phyloP scores from a whole-genome alignment of 2,888 invertebrate genomes.

The Phoronis australis region DNA sequence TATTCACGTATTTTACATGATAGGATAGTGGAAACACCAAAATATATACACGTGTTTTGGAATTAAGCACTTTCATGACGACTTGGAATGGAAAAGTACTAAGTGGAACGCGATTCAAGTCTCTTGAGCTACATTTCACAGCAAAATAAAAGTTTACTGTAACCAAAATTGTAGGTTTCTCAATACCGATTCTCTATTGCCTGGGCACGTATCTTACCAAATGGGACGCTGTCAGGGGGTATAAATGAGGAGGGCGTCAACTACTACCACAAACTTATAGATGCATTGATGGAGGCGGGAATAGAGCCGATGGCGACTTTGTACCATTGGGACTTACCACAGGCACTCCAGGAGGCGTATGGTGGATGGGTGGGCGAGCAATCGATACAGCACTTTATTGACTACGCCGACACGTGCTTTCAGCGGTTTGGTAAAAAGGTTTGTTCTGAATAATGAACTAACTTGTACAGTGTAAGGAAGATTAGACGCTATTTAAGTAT shows the following conservation, averaged over 20 bases:
- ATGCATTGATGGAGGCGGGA: conserved; percentile 60
- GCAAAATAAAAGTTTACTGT: too few relatives aligned
- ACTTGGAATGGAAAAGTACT: too few relatives aligned
- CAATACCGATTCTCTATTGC: conserved; percentile 54
- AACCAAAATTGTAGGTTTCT: conserved; percentile 1
- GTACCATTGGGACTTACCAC: too few relatives aligned
- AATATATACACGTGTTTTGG: too few relatives aligned
- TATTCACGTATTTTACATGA: too few relatives aligned
- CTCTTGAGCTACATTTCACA: too few relatives aligned
- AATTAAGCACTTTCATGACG: too few relatives aligned
- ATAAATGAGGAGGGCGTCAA: conserved; percentile 65
- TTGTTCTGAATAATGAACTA: too few relatives aligned
- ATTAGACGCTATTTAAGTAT: too few relatives aligned
- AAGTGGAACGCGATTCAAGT: too few relatives aligned
- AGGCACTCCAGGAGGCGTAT: conserved; percentile 31
- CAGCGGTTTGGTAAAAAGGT: conserved; percentile 35
- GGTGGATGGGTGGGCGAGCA: conserved; percentile 43
- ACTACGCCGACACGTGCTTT: conserved; percentile 41
- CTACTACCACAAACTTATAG: conserved; percentile 70
- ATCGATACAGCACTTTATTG: conserved; percentile 29
- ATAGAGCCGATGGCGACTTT: conserved; percentile 60
- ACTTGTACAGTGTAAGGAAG: too few relatives aligned
- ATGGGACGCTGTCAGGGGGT: conserved; percentile 51
- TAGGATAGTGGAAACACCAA: too few relatives aligned
- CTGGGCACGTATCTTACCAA: conserved; percentile 70